Base-by-base conservation (phyloP, 2,888 invertebrate species). In the Mythimna pallens region DNA sequence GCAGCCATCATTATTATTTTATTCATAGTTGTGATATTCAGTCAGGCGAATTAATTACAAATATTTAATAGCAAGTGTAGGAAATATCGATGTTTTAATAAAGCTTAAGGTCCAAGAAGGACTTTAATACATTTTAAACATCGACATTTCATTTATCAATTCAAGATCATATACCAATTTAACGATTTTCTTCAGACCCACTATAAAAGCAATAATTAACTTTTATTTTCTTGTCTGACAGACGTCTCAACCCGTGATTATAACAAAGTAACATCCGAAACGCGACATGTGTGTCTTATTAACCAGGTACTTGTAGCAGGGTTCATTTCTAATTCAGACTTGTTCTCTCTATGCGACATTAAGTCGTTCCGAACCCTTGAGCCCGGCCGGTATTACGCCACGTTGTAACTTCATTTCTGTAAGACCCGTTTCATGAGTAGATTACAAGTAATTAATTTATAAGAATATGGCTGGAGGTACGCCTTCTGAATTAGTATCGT, bases 361-460 rank as follows among this genome's bases (percentile, higher is more conserved):
- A 94, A 94, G 94, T 94, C 93, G 93, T 92, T 92, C 90, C 91
- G 91, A 92, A 92, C 94, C 94, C 93, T 92, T 92, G 89, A 92
- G 91, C 89, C 90, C 86, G 57, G 79, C 71, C 78, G 74, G 80
- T 70, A 78, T 77, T 78, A 81, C 88, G 89, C 85, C 87, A 90
- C 89, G 93, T 92, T 92, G 95, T 96, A 95, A 95, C 94, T 96
- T 95, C 95, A 95, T 95, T 95, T 93, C 94, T 92, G 92, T 94
- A 94, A 95, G 94, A 92, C 95, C 93, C 94, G 93, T 94, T 94
- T 93, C 94, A 94, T 92, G 95, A 94, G 96, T 94, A 96, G 96
- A 96, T 96, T 96, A 96, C 96, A 94, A 93, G 96, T 96, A 96
- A 96, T 96, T 96, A 96, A 96, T 96, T 96, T 96, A 96, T 96